phyloP scores from a whole-genome alignment of 2,888 invertebrate genomes.

The Sipha maydis region DNA sequence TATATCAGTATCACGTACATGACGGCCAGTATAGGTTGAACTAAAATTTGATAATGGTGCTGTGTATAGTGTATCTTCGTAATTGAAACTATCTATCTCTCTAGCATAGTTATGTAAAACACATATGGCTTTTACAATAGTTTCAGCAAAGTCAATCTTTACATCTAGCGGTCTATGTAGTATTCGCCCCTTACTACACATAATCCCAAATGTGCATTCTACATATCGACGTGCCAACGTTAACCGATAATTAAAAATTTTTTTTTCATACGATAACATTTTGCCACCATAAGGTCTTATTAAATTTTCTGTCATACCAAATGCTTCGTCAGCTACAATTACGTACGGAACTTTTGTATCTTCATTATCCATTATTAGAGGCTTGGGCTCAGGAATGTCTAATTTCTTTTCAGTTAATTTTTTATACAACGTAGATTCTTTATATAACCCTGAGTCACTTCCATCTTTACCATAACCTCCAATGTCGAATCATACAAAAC shows the following conservation, averaged over 20 bases:
- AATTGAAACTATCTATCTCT: no score
- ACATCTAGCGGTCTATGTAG: constrained; percentile 10
- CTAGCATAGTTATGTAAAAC: no score
- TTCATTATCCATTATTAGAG: neutral
- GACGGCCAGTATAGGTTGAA: no score
- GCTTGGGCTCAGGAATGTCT: no score
- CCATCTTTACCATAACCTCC: no score
- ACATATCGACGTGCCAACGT: neutral
- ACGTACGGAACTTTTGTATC: neutral
- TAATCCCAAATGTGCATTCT: constrained; percentile 16
- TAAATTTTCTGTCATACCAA: neutral
- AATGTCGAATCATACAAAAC: no score
- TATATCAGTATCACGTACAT: no score
- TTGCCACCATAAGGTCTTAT: constrained; percentile 1
- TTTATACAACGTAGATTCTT: no score
- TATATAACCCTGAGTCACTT: no score
- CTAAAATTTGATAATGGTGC: no score
- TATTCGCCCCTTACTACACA: neutral
- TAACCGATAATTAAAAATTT: neutral
- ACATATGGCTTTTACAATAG: constrained; percentile 7
- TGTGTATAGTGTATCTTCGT: no score
- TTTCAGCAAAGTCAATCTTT: constrained; percentile 6
- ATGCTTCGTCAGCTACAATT: constrained; percentile 26
- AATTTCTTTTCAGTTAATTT: no score
- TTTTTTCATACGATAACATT: constrained; percentile 11